Conservation (phyloP, 2,888 invertebrate genomes). For the Leptothorax acervorum region DNA sequence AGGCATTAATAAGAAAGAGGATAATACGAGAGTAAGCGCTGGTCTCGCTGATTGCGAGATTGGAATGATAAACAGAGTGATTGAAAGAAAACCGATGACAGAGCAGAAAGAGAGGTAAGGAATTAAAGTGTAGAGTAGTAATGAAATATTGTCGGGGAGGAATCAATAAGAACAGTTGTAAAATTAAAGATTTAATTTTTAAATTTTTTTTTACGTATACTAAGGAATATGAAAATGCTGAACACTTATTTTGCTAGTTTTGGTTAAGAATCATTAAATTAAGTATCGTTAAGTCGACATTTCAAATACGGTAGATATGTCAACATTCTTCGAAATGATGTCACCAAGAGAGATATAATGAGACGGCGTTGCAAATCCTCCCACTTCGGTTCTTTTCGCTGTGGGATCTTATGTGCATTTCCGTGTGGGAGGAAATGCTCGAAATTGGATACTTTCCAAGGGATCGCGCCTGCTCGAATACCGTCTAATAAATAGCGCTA, state of each 20-base stretch:
- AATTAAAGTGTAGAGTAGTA: not conserved
- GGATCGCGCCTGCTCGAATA: conserved; percentile 32
- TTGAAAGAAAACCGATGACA: conserved; percentile 50
- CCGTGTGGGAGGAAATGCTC: conserved; percentile 59
- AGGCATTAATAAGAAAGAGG: conserved; percentile 10
- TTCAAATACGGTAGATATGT: conserved; percentile 21
- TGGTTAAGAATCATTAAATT: conserved; percentile 32
- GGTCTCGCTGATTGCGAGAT: conserved; percentile 34
- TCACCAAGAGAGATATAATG: conserved; percentile 48
- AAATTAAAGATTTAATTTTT: not conserved
- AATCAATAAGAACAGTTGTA: conserved; percentile 3
- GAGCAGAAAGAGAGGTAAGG: conserved; percentile 26
- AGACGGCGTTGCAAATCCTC: conserved; percentile 68
- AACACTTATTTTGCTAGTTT: conserved; percentile 17
- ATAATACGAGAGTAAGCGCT: conserved; percentile 16
- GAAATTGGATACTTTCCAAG: conserved; percentile 63
- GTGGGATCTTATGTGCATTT: conserved; percentile 38
- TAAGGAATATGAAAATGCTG: not conserved
- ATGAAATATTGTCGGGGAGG: not conserved
- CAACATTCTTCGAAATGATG: conserved; percentile 46
- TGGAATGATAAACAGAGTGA: conserved; percentile 31
- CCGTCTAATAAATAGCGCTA: conserved; percentile 61
- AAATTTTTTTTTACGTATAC: not conserved
- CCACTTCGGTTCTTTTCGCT: not conserved
- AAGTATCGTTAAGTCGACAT: conserved; percentile 46